phyloP scores from a whole-genome alignment of 2,113 vertebrate genomes.

The Boleophthalmus pectinirostris region DNA sequence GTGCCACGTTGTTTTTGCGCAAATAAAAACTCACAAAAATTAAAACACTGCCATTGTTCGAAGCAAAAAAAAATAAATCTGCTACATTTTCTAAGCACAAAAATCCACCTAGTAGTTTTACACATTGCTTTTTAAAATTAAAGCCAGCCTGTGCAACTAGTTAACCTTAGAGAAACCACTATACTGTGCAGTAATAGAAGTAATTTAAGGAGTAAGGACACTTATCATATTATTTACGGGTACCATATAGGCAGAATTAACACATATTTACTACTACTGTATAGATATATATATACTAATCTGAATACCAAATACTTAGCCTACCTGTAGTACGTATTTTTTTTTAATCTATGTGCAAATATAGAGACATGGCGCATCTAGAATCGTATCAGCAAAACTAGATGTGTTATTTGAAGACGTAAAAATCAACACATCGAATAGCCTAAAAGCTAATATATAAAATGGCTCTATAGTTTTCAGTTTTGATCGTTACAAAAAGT shows the following conservation, averaged over 20 bases:
- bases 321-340: conserved; percentile 22
- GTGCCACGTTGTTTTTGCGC: conserved; percentile 19
- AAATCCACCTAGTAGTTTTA: conserved; percentile 9
- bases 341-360: conserved; percentile 63
- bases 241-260: conserved; percentile 52
- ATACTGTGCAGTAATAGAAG: conserved; percentile 29
- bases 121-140: conserved; percentile 27
- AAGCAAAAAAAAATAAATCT: conserved; percentile 19
- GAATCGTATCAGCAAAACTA: conserved; percentile 5
- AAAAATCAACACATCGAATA: not conserved
- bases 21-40: conserved; percentile 50
- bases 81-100: conserved; percentile 38
- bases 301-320: conserved; percentile 38
- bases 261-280: conserved; percentile 4
- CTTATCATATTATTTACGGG: conserved; percentile 60
- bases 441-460: not conserved
- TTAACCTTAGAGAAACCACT: conserved; percentile 24
- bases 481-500: conserved; percentile 13
- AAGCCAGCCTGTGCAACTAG: conserved; percentile 57
- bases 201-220: conserved; percentile 72
- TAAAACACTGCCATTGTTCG: conserved; percentile 24
- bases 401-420: conserved; percentile 11
- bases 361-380: conserved; percentile 23
- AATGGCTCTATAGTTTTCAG: not conserved
- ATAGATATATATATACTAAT: conserved; percentile 28